Percentiles rank a stretch among this genome's conserved stretches.
phyloP scores from a whole-genome alignment of 1,140 invertebrate species.

The Lanistes nyassanus region DNA sequence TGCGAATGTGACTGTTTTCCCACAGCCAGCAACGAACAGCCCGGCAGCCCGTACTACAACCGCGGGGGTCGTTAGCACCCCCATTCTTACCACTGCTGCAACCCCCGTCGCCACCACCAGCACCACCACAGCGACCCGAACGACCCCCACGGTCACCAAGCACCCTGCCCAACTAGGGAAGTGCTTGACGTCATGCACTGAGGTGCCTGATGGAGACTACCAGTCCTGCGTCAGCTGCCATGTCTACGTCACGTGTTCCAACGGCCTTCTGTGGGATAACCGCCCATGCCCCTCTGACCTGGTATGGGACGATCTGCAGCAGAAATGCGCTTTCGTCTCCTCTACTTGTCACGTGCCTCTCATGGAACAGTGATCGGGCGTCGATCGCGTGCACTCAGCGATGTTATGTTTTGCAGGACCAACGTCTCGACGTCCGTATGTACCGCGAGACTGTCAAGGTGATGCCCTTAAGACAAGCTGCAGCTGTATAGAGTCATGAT shows the following conservation, averaged over 20 bases:
- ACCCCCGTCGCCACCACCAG: background rate
- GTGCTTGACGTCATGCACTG: conserved; percentile 72
- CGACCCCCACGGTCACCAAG: background rate
- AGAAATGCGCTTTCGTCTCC: conserved; percentile 28
- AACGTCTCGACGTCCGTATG: no score
- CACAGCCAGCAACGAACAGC: no score
- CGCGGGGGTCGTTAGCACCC: background rate
- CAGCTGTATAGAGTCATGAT: no score
- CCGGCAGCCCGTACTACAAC: no score
- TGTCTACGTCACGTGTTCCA: conserved; percentile 34
- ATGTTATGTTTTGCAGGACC: no score
- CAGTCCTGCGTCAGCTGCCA: conserved; percentile 38
- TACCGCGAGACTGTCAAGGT: no score
- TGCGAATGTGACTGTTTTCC: no score
- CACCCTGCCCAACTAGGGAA: background rate
- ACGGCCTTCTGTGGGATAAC: conserved; percentile 28
- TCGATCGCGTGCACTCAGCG: no score
- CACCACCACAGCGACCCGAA: background rate
- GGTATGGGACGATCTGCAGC: conserved; percentile 31
- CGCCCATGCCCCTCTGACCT: conserved; percentile 31
- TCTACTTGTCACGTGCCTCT: conserved; percentile 23
- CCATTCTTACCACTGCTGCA: background rate
- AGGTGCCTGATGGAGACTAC: conserved; percentile 68
- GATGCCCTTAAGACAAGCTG: no score
- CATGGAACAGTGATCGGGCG: no score